Percentiles rank a stretch among this genome's conserved stretches.
phyloP scores from a whole-genome alignment of 2,113 vertebrate genomes.

The Perccottus glenii region DNA sequence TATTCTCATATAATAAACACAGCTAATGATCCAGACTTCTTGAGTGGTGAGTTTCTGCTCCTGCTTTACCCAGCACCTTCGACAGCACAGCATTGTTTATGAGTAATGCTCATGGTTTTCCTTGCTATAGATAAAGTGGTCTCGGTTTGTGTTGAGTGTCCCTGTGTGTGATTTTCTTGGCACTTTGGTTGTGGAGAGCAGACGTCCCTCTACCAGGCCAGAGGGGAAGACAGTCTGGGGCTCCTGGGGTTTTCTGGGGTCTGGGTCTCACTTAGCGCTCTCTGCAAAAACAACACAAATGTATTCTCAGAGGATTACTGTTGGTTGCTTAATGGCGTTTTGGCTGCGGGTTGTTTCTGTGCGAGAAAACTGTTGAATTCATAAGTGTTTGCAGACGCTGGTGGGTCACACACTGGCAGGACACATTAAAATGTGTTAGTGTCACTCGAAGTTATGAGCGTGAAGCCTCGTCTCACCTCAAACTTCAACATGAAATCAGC shows the following conservation, averaged over 20 bases:
- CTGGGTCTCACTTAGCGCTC: constrained; percentile 89
- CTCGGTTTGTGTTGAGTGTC: constrained; percentile 52
- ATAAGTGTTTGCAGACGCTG: neutral
- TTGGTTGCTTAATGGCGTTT: constrained; percentile 10
- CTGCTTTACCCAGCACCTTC: constrained; percentile 56
- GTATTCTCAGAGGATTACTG: neutral
- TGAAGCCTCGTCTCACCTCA: constrained; percentile 82
- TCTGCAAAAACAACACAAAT: constrained; percentile 73
- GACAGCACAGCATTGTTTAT: constrained; percentile 1
- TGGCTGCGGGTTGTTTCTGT: constrained; percentile 40
- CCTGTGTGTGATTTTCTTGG: constrained; percentile 64
- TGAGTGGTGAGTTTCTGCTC: constrained; percentile 25
- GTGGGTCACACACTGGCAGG: constrained; percentile 19
- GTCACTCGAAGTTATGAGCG: constrained; percentile 7
- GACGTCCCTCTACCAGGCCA: constrained; percentile 88
- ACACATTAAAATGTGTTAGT: neutral
- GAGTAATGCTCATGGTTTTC: neutral
- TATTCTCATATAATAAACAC: constrained; percentile 56
- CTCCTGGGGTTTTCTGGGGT: constrained; percentile 85
- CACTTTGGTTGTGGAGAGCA: constrained; percentile 73
- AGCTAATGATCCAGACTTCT: constrained; percentile 4
- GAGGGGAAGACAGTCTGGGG: constrained; percentile 87
- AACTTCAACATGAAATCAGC: constrained; percentile 96
- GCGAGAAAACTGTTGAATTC: neutral
- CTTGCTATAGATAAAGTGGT: constrained; percentile 30